Percentiles rank a stretch among this genome's conserved stretches.
Conservation (phyloP, 2,888 invertebrate genomes). For the Omphaloscelis lunosa region DNA sequence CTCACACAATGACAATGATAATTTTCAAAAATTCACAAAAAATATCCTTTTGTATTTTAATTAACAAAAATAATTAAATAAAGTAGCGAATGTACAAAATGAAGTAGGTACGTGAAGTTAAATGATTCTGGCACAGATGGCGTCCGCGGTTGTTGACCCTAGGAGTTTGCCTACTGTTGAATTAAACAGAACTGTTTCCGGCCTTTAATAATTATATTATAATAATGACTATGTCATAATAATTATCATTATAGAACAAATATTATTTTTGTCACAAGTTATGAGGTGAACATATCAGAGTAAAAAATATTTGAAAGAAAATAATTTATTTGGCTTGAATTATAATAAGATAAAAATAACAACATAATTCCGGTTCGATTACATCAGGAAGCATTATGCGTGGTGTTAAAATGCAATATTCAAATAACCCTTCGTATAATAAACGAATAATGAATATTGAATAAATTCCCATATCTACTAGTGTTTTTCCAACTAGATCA, state of each 20-base stretch:
- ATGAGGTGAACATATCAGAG: not conserved
- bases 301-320: not conserved
- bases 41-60: not conserved
- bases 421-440: slow-evolving; percentile 40
- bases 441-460: slow-evolving; percentile 57
- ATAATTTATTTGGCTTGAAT: not conserved
- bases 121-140: slow-evolving; percentile 74
- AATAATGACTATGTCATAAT: slow-evolving; percentile 17
- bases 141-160: slow-evolving; percentile 77
- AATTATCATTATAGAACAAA: not conserved
- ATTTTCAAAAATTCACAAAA: not conserved
- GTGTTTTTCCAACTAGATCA: slow-evolving; percentile 57
- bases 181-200: slow-evolving; percentile 52
- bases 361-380: not conserved
- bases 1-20: not conserved
- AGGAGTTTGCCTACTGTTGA: slow-evolving; percentile 54
- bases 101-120: slow-evolving; percentile 31
- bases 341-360: not conserved
- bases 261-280: not conserved
- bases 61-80: slow-evolving; percentile 15
- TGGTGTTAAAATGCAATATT: slow-evolving; percentile 39
- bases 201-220: slow-evolving; percentile 29
- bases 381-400: slow-evolving; percentile 19
- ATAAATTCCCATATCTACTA: slow-evolving; percentile 40
- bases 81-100: slow-evolving; percentile 32